Conservation (phyloP, 2,113 vertebrate genomes). For the Neofelis nebulosa region DNA sequence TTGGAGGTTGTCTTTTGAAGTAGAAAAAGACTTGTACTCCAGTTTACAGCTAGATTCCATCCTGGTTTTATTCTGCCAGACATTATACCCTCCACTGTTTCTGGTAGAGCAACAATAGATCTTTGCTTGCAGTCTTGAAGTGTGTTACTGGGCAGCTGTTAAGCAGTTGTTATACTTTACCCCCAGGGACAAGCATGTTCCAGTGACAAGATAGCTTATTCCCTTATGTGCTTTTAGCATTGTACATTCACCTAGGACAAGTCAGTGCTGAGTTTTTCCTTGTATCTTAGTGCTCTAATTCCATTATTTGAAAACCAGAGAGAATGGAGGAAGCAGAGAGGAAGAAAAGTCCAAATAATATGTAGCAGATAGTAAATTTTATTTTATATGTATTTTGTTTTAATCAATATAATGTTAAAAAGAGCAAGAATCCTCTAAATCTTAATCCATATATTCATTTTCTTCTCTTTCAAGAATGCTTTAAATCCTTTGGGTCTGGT, state of each 20-base stretch:
- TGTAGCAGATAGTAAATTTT: not conserved
- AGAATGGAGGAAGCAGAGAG: not conserved
- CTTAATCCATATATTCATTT: slow-evolving; percentile 24
- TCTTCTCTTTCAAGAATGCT: not conserved
- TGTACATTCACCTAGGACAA: not conserved
- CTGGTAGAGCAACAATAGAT: not conserved
- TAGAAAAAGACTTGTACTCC: not conserved
- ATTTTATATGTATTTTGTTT: slow-evolving; percentile 30
- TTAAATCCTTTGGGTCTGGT: slow-evolving; percentile 23
- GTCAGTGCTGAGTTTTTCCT: not conserved
- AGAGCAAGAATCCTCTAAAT: slow-evolving; percentile 37
- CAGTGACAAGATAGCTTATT: slow-evolving; percentile 35
- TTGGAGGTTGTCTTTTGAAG: not conserved
- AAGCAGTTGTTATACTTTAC: slow-evolving; percentile 21
- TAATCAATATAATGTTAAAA: slow-evolving; percentile 30
- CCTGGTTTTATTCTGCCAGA: not conserved
- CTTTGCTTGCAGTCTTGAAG: slow-evolving; percentile 7
- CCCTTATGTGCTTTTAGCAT: not conserved
- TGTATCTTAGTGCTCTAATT: not conserved
- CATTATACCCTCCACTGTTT: slow-evolving; percentile 6
- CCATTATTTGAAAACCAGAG: slow-evolving; percentile 7
- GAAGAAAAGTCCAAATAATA: not conserved
- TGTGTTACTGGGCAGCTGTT: slow-evolving; percentile 57
- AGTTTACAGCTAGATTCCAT: not conserved
- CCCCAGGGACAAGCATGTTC: slow-evolving; percentile 35